A percentile compares a stretch with the other conserved stretches of the same genome.
These are phyloP conservation scores for Rhinatrema bivittatum DNA, from an alignment of 2,797 vertebrate species.

Conservation along the genomic window DNA sequence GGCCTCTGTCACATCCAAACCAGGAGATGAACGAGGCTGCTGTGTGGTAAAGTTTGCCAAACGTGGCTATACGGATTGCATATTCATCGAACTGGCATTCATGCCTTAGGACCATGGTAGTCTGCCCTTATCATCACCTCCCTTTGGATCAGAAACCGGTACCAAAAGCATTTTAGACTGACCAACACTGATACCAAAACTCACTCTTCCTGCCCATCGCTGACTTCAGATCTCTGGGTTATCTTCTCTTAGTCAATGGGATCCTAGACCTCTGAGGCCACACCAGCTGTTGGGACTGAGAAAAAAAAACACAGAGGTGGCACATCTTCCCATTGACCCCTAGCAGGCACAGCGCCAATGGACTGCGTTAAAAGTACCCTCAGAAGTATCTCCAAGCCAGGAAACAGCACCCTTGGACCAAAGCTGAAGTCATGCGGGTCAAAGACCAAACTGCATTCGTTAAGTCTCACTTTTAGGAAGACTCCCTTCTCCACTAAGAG, in stretches of 20 bases:
- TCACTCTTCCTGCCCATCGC: constrained; percentile 1
- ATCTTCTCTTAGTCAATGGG: no score
- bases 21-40: constrained; percentile 87
- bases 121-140: not conserved
- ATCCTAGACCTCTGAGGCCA: no score
- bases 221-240: no score
- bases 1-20: constrained; percentile 83
- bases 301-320: no score
- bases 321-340: no score
- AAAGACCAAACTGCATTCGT: constrained; percentile 8
- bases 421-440: constrained; percentile 37
- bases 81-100: not conserved
- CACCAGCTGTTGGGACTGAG: no score
- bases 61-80: not conserved
- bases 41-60: constrained; percentile 86
- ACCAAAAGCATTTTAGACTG: not conserved
- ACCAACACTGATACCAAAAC: constrained; percentile 5
- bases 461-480: not conserved
- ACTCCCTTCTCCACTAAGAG: not conserved
- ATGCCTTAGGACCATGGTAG: not conserved
- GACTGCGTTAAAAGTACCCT: not conserved
- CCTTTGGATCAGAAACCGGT: not conserved
- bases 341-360: no score
- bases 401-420: constrained; percentile 40
- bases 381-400: not conserved